Conservation (phyloP, 2,113 vertebrate species). For the Capra hircus region DNA sequence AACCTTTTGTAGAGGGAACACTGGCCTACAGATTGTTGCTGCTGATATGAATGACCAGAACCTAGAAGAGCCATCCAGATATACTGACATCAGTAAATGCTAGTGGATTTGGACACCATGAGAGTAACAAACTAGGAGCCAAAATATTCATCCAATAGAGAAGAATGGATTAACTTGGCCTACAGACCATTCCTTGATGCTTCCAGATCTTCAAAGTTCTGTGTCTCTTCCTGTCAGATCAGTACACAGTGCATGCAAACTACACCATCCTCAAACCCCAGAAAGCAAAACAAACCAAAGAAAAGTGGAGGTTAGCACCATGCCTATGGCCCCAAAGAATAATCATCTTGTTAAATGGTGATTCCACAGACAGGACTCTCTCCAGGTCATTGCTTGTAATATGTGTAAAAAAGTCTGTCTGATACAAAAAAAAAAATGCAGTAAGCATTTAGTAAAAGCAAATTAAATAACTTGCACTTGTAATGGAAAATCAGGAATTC, state of each 20-base stretch:
- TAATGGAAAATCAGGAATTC: neutral
- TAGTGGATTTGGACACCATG: slow-evolving; percentile 91
- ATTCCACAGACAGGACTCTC: neutral
- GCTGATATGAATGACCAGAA: slow-evolving; percentile 96
- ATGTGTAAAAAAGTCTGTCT: slow-evolving; percentile 53
- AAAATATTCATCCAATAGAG: slow-evolving; percentile 87
- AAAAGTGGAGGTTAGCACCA: slow-evolving; percentile 75
- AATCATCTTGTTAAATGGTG: slow-evolving; percentile 14
- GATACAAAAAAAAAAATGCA: neutral
- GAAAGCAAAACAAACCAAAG: slow-evolving; percentile 79
- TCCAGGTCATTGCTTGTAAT: slow-evolving; percentile 1
- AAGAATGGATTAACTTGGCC: slow-evolving; percentile 91
- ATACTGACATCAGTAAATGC: slow-evolving; percentile 92
- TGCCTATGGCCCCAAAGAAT: neutral
- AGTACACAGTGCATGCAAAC: slow-evolving; percentile 82
- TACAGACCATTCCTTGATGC: slow-evolving; percentile 94
- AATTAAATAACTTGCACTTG: neutral
- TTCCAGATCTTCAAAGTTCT: slow-evolving; percentile 87
- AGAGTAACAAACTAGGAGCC: slow-evolving; percentile 87
- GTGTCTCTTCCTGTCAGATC: slow-evolving; percentile 87
- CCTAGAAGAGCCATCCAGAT: slow-evolving; percentile 93
- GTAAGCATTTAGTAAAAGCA: neutral
- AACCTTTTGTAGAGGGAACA: slow-evolving; percentile 86
- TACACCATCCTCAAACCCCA: slow-evolving; percentile 88
- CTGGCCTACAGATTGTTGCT: slow-evolving; percentile 85